Base-by-base conservation (phyloP, 2,113 vertebrate genomes). In the Oryzias woworae region DNA sequence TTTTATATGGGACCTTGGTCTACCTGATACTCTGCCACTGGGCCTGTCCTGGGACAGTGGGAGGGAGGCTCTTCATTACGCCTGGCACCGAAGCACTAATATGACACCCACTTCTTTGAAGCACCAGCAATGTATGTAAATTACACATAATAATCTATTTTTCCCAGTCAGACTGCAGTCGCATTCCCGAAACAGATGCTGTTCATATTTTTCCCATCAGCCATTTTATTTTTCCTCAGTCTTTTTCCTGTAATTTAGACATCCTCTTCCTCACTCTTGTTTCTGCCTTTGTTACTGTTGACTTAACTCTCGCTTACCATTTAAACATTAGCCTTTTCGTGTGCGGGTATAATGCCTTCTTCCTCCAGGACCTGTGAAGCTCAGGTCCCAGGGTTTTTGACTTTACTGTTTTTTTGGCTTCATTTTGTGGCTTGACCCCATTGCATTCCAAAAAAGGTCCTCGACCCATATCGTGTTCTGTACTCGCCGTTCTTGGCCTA, bases 1-100 rank as follows among this genome's bases (percentile, higher is more conserved):
- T 93, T 92, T 92, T 92, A 93, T 90, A 92, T 63, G 82, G 91
- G 91, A 92, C 91, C 92, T 92, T 82, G 73, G 92, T 91, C 79
- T 93, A 92, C 91, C 91, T 92, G 91, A 93, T 93, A 92, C 90
- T 85, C 89, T 59, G 79, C 85, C 81, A 88, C 81, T 80, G 87
- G 88, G 85, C 87, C 88, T 76, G 88, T 91, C 88, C 89, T 83
- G 71, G 90, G 89, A 91, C 82, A 61, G 83, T 55, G 75, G 84
- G 80, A 80, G 72, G 84, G 80, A 80, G 77, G 81, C 81, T 90
- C 88, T 83, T 90, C 82, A 89, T 91, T 91, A 90, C 88, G 77
- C 66, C 63, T 82, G 86, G 78, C 86, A 90, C 86, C 81, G 56
- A 62, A 78, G 70, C 67, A 77, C 87, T 86, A 87, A 88, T 80